These are phyloP conservation scores for Drosophila lowei DNA, from an alignment of 1,140 invertebrate genomes.

Conservation along the genomic window DNA sequence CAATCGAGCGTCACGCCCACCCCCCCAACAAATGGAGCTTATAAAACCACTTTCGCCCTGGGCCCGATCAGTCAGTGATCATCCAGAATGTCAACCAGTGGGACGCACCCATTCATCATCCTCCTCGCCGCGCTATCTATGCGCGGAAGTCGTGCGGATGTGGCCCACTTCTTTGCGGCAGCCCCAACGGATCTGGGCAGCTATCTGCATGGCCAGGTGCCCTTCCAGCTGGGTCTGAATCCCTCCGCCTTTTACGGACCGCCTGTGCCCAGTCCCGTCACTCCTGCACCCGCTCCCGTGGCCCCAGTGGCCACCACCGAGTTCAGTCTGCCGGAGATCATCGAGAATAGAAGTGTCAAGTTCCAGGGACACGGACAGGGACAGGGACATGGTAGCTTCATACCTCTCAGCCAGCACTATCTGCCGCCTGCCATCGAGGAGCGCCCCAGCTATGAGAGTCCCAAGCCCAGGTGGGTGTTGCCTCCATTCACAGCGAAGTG, in stretches of 20 bases:
- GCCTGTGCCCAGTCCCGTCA: constrained; percentile 2
- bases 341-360: constrained; percentile 71
- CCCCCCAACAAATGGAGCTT: constrained; percentile 24
- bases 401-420: constrained; percentile 69
- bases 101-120: constrained; percentile 28
- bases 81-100: constrained; percentile 49
- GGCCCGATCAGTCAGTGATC: constrained; percentile 39
- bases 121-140: constrained; percentile 6
- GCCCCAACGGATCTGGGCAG: constrained; percentile 43
- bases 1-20: constrained; percentile 4
- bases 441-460: constrained; percentile 66
- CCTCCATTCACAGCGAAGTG: too few species aligned
- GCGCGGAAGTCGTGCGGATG: constrained; percentile 31
- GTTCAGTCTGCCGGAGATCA: constrained; percentile 68
- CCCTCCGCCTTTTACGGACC: constrained; percentile 43
- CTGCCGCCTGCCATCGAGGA: constrained; percentile 59
- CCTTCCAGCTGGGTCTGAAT: constrained; percentile 31
- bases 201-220: constrained; percentile 41
- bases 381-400: constrained; percentile 52
- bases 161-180: constrained; percentile 62
- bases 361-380: not conserved
- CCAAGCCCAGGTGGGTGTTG: constrained; percentile 55
- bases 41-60: constrained; percentile 55
- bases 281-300: constrained; percentile 29
- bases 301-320: constrained; percentile 54